Evolutionary conservation across 1,140 invertebrate genomes (phyloP), one percentile per base, ranked within the genome.

Genomic region (Meloidogyne exigua): DNA sequence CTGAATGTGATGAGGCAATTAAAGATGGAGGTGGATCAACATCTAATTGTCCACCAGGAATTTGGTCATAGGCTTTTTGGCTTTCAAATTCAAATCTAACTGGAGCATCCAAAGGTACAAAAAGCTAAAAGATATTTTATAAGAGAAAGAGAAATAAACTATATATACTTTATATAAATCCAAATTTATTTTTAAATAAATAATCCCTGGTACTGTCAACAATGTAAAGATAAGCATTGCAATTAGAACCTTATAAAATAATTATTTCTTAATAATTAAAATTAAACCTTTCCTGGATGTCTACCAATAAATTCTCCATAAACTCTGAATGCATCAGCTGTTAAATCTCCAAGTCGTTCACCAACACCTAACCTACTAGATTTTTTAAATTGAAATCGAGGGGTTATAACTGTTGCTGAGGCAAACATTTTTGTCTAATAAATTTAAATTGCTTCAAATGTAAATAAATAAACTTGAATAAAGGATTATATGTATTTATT

Each of bases 41-140:
- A 36, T 81, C 80, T 68, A 81, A 72, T 57, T 83, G 76, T 7
- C 81, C 81, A 1, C 66, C 80, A 13, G 81, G 82, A 57, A 81
- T 79, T 42, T 44, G 23, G 26, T 83, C 66, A 63, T 80, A 81
- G 12, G 70, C 79, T 21, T 80, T 72, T 75, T 80, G 67, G 2
- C 77, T 67, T 76, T 85, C 79, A 68, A 86, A 84, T 68, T 76
- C 77, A 69, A 75, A 81, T n/a, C 79, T 72, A 26, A 87, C 85
- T n/a, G 86, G 86, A 3, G 85, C 85, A 82, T 87, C 86, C 28
- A 78, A 74, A 21, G 85, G 85, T 1, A 87, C 85, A 28, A 87
- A 87, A 9, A 87, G 72, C 72, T 73, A 32, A 65, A 65, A 65
- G 21, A 57, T 57, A n/a, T n/a, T 5, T 44, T 1, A 44, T 44